A percentile compares a stretch with the other conserved stretches of the same genome.
phyloP scores from a whole-genome alignment of 2,113 vertebrate genomes.

The Chaetodon auriga region DNA sequence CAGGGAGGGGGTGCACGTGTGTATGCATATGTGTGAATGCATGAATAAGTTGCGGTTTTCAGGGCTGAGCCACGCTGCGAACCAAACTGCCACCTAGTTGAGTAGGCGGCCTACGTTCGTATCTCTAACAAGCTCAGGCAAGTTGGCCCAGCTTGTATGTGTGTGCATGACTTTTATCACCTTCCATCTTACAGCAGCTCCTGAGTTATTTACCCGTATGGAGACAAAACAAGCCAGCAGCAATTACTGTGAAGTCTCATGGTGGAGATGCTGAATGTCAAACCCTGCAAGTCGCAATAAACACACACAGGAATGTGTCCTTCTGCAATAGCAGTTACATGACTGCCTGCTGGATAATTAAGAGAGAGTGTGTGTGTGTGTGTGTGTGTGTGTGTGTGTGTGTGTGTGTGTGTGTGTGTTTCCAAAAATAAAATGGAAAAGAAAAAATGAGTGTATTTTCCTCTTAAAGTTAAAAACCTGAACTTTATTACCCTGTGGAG shows the following conservation, averaged over 20 bases:
- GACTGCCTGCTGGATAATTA: constrained; percentile 21
- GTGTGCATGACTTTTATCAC: constrained; percentile 39
- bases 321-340: constrained; percentile 1
- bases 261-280: constrained; percentile 18
- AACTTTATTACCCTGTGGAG: constrained; percentile 22
- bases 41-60: constrained; percentile 43
- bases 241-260: constrained; percentile 33
- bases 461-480: constrained; percentile 15
- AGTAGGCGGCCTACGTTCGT: constrained; percentile 14
- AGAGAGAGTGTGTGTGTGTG: constrained; percentile 16
- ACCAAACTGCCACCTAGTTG: constrained; percentile 51
- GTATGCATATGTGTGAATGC: background rate
- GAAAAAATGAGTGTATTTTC: constrained; percentile 3
- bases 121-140: constrained; percentile 63
- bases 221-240: constrained; percentile 50
- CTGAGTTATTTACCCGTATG: constrained; percentile 33
- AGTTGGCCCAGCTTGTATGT: constrained; percentile 32
- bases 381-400: constrained; percentile 13
- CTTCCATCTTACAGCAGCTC: constrained; percentile 49
- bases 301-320: constrained; percentile 23
- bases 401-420: background rate
- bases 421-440: constrained; percentile 36
- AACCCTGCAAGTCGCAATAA: constrained; percentile 13
- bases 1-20: background rate
- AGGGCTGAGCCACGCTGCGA: constrained; percentile 12